Base-by-base conservation (phyloP, 2,888 invertebrate genomes). In the Neelides folsomi region DNA sequence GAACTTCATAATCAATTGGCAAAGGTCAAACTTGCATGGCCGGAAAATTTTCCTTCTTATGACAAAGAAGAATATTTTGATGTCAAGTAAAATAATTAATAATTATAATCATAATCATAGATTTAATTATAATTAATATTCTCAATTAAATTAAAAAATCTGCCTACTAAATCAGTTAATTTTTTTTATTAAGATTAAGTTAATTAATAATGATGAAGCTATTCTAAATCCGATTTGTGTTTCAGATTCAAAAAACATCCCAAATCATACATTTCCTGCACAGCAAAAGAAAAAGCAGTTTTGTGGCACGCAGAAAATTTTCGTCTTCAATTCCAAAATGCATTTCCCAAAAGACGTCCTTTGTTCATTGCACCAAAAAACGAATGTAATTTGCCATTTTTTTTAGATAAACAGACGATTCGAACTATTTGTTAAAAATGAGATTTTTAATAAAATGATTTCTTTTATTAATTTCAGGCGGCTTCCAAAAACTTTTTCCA, bases 251-350 rank as follows among this genome's bases (percentile, higher is more conserved):
- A 15, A 12, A 40, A 37, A 7, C 51, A 37, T 34, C 61, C 62
- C 6, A 20, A 44, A 13, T 16, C 50, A 1, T 64, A 55, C 49
- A 62, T 53, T 27, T 54, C 55, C 38, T 57, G 2, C 77, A 82
- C 61, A 77, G 73, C 13, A 71, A 77, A 16, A 84, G 86, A 67
- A 86, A 87, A 68, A 78, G 80, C 83, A 12, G 67, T 85, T 9
- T 68, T 86, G 42, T 75, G 83, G 49, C 82, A 83, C 65, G 79
- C 83, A 0, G 86, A 86, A 69, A 86, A 84, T 69, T 86, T 86
- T 67, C 76, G 86, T 13, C 74, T 76, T 47, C 86, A 86, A 65
- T 83, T 78, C 70, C 71, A 73, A 50, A 71, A 74, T 49, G 71
- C 75, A 46, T 79, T 75, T 69, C 74, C 76, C 0, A 69, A 76